phyloP scores from a whole-genome alignment of 2,888 invertebrate species.

The Oithona nana region DNA sequence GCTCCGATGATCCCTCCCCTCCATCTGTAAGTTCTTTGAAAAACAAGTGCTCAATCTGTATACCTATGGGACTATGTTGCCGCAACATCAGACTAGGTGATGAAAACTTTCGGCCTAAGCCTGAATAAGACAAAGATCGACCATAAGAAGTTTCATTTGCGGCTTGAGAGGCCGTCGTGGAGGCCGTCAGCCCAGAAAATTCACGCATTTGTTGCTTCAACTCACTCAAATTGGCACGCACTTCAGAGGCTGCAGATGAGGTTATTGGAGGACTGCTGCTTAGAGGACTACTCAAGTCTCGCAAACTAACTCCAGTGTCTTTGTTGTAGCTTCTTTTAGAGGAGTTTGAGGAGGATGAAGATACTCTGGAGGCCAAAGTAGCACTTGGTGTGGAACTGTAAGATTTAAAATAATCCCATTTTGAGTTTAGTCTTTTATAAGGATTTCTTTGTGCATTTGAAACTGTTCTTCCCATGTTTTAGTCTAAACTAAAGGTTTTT shows the following conservation, averaged over 20 bases:
- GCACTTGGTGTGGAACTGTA: not conserved
- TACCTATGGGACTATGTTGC: too few relatives aligned
- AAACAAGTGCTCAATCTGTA: too few relatives aligned
- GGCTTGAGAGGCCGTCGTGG: not conserved
- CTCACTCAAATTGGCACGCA: not conserved
- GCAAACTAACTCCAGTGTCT: not conserved
- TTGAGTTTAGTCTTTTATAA: too few relatives aligned
- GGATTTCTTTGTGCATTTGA: too few relatives aligned
- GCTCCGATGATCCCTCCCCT: too few relatives aligned
- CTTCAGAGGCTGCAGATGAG: not conserved
- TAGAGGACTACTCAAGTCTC: not conserved
- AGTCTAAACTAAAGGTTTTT: too few relatives aligned
- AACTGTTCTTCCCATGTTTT: too few relatives aligned
- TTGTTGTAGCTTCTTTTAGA: not conserved
- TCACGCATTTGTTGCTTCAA: not conserved
- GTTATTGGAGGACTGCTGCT: not conserved
- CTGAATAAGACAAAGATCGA: not conserved
- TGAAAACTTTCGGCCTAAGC: not conserved
- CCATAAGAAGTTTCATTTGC: not conserved
- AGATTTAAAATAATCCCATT: too few relatives aligned
- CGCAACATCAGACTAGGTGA: not conserved
- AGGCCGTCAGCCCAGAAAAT: not conserved
- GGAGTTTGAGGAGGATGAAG: not conserved
- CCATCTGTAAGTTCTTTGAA: too few relatives aligned
- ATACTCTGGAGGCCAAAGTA: not conserved